Percentiles rank a stretch among this genome's conserved stretches.
Evolutionary conservation across 2,113 vertebrate genomes (phyloP).

Genomic region (Pristiophorus japonicus): DNA sequence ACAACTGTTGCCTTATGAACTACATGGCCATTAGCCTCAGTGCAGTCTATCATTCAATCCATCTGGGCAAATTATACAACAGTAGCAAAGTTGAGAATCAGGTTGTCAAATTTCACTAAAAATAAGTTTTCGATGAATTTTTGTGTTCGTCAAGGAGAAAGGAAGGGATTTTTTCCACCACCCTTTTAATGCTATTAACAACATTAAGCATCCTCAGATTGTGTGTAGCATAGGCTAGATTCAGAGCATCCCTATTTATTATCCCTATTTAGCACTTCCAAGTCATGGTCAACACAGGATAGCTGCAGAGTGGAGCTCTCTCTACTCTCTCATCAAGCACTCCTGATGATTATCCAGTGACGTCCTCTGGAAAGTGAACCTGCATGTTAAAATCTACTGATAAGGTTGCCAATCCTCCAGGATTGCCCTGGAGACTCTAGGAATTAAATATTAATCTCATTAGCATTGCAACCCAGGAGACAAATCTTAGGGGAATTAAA

Average conservation of each 20-base stretch:
- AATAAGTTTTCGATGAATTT: background rate
- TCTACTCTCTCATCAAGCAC: background rate
- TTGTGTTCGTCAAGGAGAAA: background rate
- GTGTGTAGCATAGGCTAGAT: background rate
- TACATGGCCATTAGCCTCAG: background rate
- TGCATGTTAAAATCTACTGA: background rate
- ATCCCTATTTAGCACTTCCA: background rate
- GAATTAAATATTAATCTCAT: background rate
- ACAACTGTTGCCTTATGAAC: background rate
- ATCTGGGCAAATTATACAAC: background rate
- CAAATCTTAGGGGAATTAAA: background rate
- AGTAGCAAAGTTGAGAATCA: background rate
- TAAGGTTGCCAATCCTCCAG: background rate
- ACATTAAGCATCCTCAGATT: background rate
- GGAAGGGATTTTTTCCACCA: background rate
- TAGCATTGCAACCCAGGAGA: background rate
- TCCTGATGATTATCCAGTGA: background rate
- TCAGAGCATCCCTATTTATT: background rate
- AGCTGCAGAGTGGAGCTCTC: background rate
- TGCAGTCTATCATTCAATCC: background rate
- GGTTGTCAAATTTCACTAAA: background rate
- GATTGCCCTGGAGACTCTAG: no score
- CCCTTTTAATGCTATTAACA: background rate
- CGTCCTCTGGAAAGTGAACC: background rate
- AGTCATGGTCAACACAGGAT: background rate